Conservation (phyloP, 2,113 vertebrate genomes). For the Planiliza haematocheilus region DNA sequence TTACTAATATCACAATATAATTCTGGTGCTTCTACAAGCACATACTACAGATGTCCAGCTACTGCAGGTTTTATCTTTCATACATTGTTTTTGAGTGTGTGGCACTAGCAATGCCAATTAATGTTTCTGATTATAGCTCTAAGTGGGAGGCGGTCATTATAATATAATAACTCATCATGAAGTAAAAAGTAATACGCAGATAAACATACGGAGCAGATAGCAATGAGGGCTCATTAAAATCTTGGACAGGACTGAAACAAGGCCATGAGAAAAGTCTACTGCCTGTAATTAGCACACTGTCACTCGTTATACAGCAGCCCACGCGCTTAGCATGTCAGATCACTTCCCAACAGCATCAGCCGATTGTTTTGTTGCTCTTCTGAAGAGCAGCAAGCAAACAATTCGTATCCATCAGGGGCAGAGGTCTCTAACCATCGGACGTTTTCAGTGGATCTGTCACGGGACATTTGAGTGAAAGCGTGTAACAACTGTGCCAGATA, state of each 20-base stretch:
- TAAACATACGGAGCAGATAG: slow-evolving; percentile 38
- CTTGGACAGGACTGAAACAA: slow-evolving; percentile 37
- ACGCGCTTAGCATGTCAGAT: slow-evolving; percentile 42
- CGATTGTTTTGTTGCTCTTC: slow-evolving; percentile 46
- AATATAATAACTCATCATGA: slow-evolving; percentile 49
- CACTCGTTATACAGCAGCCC: slow-evolving; percentile 58
- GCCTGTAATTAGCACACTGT: slow-evolving; percentile 73
- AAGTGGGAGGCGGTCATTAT: slow-evolving; percentile 46
- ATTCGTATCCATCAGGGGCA: slow-evolving; percentile 11
- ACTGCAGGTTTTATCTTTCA: background rate
- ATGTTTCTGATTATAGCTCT: slow-evolving; percentile 51
- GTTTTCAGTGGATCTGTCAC: slow-evolving; percentile 13
- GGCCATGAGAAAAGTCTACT: slow-evolving; percentile 35
- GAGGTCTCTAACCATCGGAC: slow-evolving; percentile 1
- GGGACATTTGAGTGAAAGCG: slow-evolving; percentile 30
- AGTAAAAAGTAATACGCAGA: slow-evolving; percentile 56
- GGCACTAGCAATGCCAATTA: slow-evolving; percentile 43
- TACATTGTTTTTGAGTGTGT: background rate
- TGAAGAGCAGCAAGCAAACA: slow-evolving; percentile 28
- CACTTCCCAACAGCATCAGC: slow-evolving; percentile 34
- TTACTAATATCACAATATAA: too few species aligned
- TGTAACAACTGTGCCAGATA: slow-evolving; percentile 29
- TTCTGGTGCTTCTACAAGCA: background rate
- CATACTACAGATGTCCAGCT: background rate
- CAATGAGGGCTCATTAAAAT: slow-evolving; percentile 66